Percentiles rank a stretch among this genome's conserved stretches.
Evolutionary conservation across 1,140 invertebrate genomes (phyloP).

Genomic region (Heliothis subflexa): DNA sequence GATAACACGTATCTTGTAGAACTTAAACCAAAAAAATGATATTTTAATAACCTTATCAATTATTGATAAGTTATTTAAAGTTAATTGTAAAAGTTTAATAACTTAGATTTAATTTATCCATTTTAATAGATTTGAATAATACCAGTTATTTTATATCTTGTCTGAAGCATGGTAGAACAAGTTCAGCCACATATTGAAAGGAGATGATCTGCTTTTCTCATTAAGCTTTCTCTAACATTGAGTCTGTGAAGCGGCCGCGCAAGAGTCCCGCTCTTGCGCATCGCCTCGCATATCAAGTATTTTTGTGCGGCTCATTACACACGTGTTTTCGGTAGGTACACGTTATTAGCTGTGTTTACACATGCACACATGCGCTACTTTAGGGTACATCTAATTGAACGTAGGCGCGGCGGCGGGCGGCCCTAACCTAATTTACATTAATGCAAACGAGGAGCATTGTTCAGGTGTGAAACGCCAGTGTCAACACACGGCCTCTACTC

Average conservation of each 20-base stretch:
- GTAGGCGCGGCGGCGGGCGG: conserved; percentile 78
- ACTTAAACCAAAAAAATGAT: no score
- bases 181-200: not conserved
- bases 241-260: not conserved
- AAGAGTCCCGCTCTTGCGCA: not conserved
- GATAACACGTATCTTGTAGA: no score
- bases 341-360: conserved; percentile 73
- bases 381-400: conserved; percentile 81
- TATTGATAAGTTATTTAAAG: no score
- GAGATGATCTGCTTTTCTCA: no score
- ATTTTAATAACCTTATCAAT: no score
- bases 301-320: conserved; percentile 58
- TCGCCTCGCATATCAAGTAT: conserved; percentile 3
- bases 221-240: not conserved
- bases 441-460: conserved; percentile 85
- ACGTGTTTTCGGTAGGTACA: conserved; percentile 64
- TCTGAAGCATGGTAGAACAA: not conserved
- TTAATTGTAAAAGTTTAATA: no score
- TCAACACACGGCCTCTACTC: conserved; percentile 83
- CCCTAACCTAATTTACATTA: conserved; percentile 86
- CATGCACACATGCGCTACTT: conserved; percentile 79
- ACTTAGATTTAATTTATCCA: no score
- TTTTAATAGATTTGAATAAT: no score
- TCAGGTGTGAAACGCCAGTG: conserved; percentile 85
- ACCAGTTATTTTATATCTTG: no score